Percentiles rank a stretch among this genome's conserved stretches.
Conservation (phyloP, 30 jellyfish, hydroid and myxozoan species). For the Chrysaora quinquecirrha region DNA sequence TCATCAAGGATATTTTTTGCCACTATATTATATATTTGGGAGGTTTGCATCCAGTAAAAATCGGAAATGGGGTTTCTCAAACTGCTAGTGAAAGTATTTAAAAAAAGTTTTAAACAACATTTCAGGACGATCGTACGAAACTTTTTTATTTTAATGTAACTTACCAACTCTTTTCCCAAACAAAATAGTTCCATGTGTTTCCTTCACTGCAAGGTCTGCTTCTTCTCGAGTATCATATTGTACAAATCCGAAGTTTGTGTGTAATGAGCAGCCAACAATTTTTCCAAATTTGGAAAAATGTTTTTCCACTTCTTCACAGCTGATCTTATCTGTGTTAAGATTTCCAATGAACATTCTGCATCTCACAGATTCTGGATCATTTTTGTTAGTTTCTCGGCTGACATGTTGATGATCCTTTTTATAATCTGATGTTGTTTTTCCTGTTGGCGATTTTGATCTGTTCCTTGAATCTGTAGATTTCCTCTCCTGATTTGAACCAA, state of each 20-base stretch:
- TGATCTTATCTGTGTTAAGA: slow-evolving; percentile 71
- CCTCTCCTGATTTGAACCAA: too few relatives aligned
- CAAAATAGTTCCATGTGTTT: slow-evolving; percentile 75
- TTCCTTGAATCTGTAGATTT: too few relatives aligned
- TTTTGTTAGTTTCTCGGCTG: slow-evolving; percentile 89
- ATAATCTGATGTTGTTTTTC: too few relatives aligned
- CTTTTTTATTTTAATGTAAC: too few relatives aligned
- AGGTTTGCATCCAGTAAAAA: too few relatives aligned
- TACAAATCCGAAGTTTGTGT: slow-evolving; percentile 89
- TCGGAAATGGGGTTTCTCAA: too few relatives aligned
- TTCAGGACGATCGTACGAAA: too few relatives aligned
- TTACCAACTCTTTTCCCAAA: slow-evolving; percentile 96
- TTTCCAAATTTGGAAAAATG: slow-evolving; percentile 80
- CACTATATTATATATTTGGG: too few relatives aligned
- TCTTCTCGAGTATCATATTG: slow-evolving; percentile 70
- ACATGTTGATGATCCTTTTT: not conserved
- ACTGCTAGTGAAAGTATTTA: too few relatives aligned
- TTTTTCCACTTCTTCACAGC: slow-evolving; percentile 72
- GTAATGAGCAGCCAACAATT: slow-evolving; percentile 80
- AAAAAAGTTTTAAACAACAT: too few relatives aligned
- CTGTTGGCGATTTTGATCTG: too few relatives aligned
- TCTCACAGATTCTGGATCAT: slow-evolving; percentile 81
- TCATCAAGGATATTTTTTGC: too few relatives aligned
- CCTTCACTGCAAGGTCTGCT: slow-evolving; percentile 87
- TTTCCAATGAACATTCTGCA: slow-evolving; percentile 95